Conservation (phyloP, 2,888 invertebrate species). For the Hydraecia micacea region DNA sequence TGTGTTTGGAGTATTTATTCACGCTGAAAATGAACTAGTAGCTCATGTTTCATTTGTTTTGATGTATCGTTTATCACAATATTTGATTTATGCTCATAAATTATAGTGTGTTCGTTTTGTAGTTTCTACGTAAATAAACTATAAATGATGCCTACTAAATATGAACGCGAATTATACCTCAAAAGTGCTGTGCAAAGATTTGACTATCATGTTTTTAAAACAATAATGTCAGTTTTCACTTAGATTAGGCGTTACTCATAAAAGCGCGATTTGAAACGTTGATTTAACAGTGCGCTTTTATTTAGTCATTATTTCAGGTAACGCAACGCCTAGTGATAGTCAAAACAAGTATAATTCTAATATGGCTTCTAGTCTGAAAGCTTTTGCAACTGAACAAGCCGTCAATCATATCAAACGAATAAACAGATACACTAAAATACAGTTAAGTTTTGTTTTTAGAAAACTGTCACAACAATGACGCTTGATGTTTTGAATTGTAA, state of each 20-base stretch:
- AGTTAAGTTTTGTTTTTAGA: not conserved
- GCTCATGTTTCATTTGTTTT: conserved; percentile 21
- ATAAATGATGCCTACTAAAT: not conserved
- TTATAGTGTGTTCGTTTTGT: not conserved
- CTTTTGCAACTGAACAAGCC: not conserved
- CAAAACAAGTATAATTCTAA: not conserved
- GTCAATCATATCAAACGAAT: not conserved
- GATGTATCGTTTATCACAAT: conserved; percentile 1
- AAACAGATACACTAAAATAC: not conserved
- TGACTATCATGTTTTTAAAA: not conserved
- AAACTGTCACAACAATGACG: not conserved
- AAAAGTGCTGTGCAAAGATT: not conserved
- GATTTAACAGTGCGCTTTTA: too few relatives aligned
- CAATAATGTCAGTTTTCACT: not conserved
- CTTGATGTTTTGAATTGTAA: conserved; percentile 5
- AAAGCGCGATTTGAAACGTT: not conserved
- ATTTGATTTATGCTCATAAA: not conserved
- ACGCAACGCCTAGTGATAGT: too few relatives aligned
- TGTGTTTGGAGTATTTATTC: not conserved
- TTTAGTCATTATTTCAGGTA: not conserved
- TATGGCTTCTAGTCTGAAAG: not conserved
- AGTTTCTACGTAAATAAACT: not conserved
- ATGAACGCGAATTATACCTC: not conserved
- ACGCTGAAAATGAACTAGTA: not conserved
- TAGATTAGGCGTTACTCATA: not conserved